Conservation (phyloP, 2,797 vertebrate species). For the Vireo griseus region DNA sequence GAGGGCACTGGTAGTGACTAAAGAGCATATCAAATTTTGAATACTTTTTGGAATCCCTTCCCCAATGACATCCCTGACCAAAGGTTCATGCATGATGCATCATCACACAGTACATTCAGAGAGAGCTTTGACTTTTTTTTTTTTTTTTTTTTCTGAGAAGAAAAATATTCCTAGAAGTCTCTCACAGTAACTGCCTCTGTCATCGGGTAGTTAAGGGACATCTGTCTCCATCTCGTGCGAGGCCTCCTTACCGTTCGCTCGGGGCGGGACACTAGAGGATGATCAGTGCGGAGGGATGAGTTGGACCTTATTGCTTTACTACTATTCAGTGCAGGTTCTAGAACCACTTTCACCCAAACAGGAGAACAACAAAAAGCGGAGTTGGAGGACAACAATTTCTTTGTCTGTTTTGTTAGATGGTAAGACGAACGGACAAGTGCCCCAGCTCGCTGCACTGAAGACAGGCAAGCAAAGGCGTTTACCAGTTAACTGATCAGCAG, state of each 20-base stretch:
- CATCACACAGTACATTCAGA: constrained; percentile 86
- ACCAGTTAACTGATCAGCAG: constrained; percentile 99
- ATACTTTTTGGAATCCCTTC: constrained; percentile 79
- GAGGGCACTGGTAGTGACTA: constrained; percentile 79
- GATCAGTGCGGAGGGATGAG: constrained; percentile 81
- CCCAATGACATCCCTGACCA: constrained; percentile 80
- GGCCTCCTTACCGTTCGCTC: constrained; percentile 80
- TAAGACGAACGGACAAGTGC: constrained; percentile 91
- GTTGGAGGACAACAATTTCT: constrained; percentile 84
- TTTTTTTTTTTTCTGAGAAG: constrained; percentile 42
- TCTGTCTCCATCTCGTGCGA: constrained; percentile 74
- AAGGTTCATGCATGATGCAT: constrained; percentile 86
- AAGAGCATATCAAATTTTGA: constrained; percentile 77
- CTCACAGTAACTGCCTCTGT: constrained; percentile 86
- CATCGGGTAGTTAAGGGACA: constrained; percentile 76
- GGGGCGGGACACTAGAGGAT: constrained; percentile 73
- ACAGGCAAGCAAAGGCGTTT: constrained; percentile 95
- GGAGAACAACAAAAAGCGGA: constrained; percentile 78
- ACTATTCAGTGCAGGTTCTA: constrained; percentile 98
- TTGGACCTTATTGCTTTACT: constrained; percentile 97
- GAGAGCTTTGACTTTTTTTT: constrained; percentile 69
- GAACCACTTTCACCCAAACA: constrained; percentile 91
- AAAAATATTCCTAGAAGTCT: constrained; percentile 77
- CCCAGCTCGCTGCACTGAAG: constrained; percentile 93
- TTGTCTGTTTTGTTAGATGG: constrained; percentile 89